Evolutionary conservation across 2,888 invertebrate species (phyloP).

Genomic region (Corbicula japonica): DNA sequence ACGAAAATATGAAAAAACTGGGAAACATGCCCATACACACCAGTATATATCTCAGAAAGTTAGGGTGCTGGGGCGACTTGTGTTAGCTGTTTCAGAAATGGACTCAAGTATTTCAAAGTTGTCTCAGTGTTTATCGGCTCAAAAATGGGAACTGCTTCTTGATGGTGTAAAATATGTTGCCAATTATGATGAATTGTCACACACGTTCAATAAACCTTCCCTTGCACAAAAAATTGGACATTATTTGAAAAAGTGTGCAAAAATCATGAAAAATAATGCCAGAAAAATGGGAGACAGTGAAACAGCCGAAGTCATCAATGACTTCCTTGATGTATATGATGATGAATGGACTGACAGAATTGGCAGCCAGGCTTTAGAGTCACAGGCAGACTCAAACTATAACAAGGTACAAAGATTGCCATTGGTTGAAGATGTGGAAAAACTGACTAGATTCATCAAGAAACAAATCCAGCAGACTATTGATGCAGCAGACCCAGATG

Average conservation of each 20-base stretch:
- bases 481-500: too few relatives aligned
- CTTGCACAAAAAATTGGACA: too few relatives aligned
- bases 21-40: slow-evolving; percentile 18
- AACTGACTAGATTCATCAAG: too few relatives aligned
- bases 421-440: too few relatives aligned
- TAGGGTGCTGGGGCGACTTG: slow-evolving; percentile 10
- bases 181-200: neutral
- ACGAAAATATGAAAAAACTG: slow-evolving; percentile 27
- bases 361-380: slow-evolving; percentile 1
- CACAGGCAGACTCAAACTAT: too few relatives aligned
- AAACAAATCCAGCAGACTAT: too few relatives aligned
- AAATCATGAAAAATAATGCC: too few relatives aligned
- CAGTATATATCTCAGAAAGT: slow-evolving; percentile 31
- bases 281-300: neutral
- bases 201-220: too few relatives aligned
- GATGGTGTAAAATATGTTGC: neutral
- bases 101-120: neutral
- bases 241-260: too few relatives aligned
- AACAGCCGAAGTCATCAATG: neutral
- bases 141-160: slow-evolving; percentile 2
- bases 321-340: neutral
- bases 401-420: too few relatives aligned
- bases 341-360: slow-evolving; percentile 1
- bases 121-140: neutral
- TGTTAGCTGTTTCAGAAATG: neutral